Percentiles rank a stretch among this genome's conserved stretches.
Conservation (phyloP, 2,797 vertebrate species). For the Dallia pectoralis region DNA sequence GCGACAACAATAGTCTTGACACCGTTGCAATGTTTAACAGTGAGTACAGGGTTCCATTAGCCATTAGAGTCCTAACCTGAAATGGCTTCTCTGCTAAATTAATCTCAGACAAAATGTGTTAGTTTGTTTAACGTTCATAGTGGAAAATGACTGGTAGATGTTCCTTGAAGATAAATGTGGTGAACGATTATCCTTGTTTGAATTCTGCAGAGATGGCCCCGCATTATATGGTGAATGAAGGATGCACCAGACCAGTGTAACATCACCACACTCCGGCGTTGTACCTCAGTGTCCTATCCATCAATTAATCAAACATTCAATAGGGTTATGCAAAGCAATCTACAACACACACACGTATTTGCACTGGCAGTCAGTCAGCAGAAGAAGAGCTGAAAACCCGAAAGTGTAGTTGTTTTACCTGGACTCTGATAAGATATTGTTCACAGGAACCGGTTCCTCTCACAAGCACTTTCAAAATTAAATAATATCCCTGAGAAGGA, state of each 20-base stretch:
- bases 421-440: neutral
- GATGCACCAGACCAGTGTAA: conserved; percentile 60
- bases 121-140: neutral
- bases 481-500: neutral
- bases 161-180: neutral
- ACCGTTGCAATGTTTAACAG: too few relatives aligned
- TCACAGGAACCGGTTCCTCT: neutral
- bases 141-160: neutral
- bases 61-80: neutral
- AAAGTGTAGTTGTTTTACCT: neutral
- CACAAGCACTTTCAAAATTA: neutral
- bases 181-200: conserved; percentile 32
- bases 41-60: neutral
- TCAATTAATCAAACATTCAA: conserved; percentile 67
- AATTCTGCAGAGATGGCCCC: conserved; percentile 21
- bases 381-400: conserved; percentile 3
- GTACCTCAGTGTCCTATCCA: conserved; percentile 62
- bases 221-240: conserved; percentile 47
- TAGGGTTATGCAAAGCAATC: conserved; percentile 60
- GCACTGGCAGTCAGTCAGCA: conserved; percentile 30
- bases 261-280: conserved; percentile 62
- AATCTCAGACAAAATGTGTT: neutral
- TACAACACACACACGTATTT: conserved; percentile 50
- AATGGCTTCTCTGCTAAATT: too few relatives aligned
- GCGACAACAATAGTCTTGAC: too few relatives aligned